Percentiles rank a stretch among this genome's conserved stretches.
Evolutionary conservation across 1,140 invertebrate species (phyloP).

Genomic region (Penaeus chinensis): DNA sequence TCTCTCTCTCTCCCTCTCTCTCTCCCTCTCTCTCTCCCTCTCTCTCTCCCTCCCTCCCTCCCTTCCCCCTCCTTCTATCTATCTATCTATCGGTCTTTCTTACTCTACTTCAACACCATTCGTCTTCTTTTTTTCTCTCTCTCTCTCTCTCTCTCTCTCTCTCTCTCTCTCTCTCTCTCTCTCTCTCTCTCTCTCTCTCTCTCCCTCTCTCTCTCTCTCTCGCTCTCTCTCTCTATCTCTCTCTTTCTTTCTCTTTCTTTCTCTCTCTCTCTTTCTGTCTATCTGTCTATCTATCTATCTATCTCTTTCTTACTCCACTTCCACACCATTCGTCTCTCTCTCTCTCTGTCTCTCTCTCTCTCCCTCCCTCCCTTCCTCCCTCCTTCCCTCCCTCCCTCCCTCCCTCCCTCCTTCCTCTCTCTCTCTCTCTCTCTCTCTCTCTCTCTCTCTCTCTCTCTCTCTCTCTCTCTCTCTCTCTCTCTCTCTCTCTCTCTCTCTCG

Average conservation of each 20-base stretch:
- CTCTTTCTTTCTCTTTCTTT: constrained; percentile 22
- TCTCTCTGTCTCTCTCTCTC: too few relatives aligned
- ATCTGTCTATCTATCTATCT: too few relatives aligned
- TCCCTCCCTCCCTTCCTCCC: too few relatives aligned
- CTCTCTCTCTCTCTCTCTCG: too few relatives aligned
- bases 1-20: background rate
- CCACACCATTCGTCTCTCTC: too few relatives aligned
- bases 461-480: too few relatives aligned
- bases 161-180: background rate
- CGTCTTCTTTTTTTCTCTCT: background rate
- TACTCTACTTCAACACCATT: too few relatives aligned
- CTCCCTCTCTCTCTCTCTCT: background rate
- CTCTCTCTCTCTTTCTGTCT: background rate
- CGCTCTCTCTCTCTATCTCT: constrained; percentile 2
- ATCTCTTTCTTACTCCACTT: too few relatives aligned
- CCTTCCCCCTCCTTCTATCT: background rate
- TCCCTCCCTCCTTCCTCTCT: too few relatives aligned
- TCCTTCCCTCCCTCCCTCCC: too few relatives aligned
- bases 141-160: background rate
- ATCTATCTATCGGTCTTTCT: background rate
- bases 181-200: background rate
- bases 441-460: too few relatives aligned
- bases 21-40: background rate
- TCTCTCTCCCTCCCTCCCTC: background rate
- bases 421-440: too few relatives aligned